Percentiles rank a stretch among this genome's conserved stretches.
phyloP scores from a whole-genome alignment of 2,113 vertebrate genomes.

The Scomber colias region DNA sequence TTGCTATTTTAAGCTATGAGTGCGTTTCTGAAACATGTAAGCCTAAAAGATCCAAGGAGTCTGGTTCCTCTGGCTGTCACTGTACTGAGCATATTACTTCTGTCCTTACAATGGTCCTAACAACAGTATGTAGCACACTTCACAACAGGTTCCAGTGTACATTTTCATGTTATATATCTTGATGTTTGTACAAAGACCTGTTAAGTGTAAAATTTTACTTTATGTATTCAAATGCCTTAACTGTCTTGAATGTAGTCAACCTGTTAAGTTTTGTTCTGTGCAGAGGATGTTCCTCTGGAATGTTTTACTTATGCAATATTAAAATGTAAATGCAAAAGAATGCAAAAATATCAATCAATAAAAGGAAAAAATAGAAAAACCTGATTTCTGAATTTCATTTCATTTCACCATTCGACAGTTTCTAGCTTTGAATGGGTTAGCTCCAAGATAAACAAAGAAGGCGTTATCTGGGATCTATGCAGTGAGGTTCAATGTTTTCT shows the following conservation, averaged over 20 bases:
- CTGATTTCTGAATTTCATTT: too few species aligned
- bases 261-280: constrained; percentile 32
- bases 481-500: too few species aligned
- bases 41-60: background rate
- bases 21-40: constrained; percentile 23
- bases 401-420: too few species aligned
- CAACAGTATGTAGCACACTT: constrained; percentile 40
- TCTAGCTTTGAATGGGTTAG: too few species aligned
- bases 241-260: constrained; percentile 55
- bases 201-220: constrained; percentile 18
- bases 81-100: constrained; percentile 22
- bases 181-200: constrained; percentile 28
- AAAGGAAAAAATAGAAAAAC: background rate
- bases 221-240: constrained; percentile 59
- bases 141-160: constrained; percentile 2
- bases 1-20: constrained; percentile 20
- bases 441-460: too few species aligned
- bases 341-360: constrained; percentile 37
- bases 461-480: too few species aligned
- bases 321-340: background rate
- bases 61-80: constrained; percentile 11
- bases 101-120: background rate
- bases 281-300: constrained; percentile 17
- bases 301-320: constrained; percentile 37
- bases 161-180: constrained; percentile 14